phyloP scores from a whole-genome alignment of 1,140 invertebrate species.

The Linepithema humile region DNA sequence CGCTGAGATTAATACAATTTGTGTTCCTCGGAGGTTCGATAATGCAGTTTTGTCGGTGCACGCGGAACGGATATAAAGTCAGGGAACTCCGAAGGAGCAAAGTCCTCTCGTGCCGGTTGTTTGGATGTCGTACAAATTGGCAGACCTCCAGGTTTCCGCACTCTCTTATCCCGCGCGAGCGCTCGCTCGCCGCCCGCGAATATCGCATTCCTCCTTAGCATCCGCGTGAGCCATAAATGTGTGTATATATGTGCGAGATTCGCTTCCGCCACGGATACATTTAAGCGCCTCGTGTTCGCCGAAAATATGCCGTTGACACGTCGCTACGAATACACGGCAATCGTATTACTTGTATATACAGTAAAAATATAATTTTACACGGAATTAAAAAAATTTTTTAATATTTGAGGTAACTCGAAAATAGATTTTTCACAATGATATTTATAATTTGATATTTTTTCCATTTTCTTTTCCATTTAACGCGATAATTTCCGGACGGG shows the following conservation, averaged over 20 bases:
- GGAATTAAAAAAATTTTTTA: too few relatives aligned
- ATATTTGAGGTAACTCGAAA: too few relatives aligned
- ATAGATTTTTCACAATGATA: too few relatives aligned
- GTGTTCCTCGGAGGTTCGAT: background rate
- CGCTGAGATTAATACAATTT: conserved; percentile 7
- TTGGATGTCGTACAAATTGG: conserved; percentile 73
- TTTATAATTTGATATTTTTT: too few relatives aligned
- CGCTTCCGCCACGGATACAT: conserved; percentile 39
- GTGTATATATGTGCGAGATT: conserved; percentile 34
- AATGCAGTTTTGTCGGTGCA: background rate
- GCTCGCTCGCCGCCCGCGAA: conserved; percentile 50
- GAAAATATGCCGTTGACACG: background rate
- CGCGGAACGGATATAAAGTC: conserved; percentile 42
- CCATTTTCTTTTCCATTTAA: too few relatives aligned
- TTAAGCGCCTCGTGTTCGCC: conserved; percentile 12
- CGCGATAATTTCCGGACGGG: background rate
- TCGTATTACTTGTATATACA: too few relatives aligned
- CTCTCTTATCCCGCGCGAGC: conserved; percentile 14
- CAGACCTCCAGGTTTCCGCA: conserved; percentile 64
- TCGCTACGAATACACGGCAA: background rate
- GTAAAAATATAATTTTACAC: too few relatives aligned
- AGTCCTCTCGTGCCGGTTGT: conserved; percentile 55
- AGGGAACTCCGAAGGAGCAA: conserved; percentile 66
- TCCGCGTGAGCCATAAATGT: conserved; percentile 13
- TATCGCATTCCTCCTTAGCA: conserved; percentile 66